Evolutionary conservation across 2,888 invertebrate species (phyloP).

Genomic region (Chrysina gloriosa): DNA sequence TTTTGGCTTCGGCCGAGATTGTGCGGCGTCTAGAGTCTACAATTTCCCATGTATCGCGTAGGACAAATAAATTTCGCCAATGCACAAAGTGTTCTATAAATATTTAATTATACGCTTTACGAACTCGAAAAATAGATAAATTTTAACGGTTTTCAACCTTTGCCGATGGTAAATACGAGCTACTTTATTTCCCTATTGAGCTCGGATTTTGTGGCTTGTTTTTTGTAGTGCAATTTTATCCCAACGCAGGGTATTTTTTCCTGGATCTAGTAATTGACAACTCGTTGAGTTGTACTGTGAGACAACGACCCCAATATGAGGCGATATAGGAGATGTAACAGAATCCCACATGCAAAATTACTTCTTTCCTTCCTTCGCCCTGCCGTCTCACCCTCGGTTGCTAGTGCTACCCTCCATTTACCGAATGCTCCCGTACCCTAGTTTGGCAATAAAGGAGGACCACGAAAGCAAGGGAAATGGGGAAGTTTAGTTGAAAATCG

Average conservation of each 20-base stretch:
- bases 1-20: constrained; percentile 49
- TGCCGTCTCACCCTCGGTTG: not conserved
- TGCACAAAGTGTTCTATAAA: constrained; percentile 48
- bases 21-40: constrained; percentile 48
- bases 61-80: constrained; percentile 50
- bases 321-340: constrained; percentile 47
- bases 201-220: no score
- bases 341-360: constrained; percentile 50
- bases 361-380: constrained; percentile 37
- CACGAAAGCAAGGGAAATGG: not conserved
- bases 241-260: not conserved
- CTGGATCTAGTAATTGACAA: constrained; percentile 21
- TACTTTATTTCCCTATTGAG: not conserved
- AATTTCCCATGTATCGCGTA: constrained; percentile 27
- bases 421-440: not conserved
- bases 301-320: constrained; percentile 41
- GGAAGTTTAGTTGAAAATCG: not conserved
- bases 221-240: not conserved
- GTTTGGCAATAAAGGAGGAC: constrained; percentile 15
- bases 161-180: not conserved
- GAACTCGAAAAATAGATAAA: not conserved
- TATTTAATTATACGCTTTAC: constrained; percentile 2
- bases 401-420: not conserved
- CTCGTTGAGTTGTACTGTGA: constrained; percentile 21
- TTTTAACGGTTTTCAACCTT: not conserved